Evolutionary conservation across 2,113 vertebrate species (phyloP), one percentile per base, ranked within the genome.

Genomic region (Corythoichthys intestinalis): DNA sequence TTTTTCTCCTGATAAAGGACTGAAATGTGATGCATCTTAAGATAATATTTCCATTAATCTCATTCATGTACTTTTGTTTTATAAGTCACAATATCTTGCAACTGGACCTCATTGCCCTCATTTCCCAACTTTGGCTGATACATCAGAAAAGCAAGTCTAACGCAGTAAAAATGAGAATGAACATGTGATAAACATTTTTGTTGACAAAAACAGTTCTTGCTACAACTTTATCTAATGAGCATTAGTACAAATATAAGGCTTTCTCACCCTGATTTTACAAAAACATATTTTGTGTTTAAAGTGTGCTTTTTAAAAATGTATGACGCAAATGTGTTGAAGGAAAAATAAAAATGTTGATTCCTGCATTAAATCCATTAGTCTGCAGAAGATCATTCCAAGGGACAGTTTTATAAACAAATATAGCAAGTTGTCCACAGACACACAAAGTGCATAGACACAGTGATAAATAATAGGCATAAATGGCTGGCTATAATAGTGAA

Each of bases 401-500:
- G 56, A 58, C 34, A 13, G 56, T 58, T 28, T 2, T 58, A 4
- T 58, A 8, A 38, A 17, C 35, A 59, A 35, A 59, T 37, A 5
- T 13, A 58, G 8, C 38, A n/a, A n/a, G 15, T 41, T 60, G 15
- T 39, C 8, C 8, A 38, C 1, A 41, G 38, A 60, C 17, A n/a
- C 3, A 10, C 39, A 62, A 62, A 41, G 39, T n/a, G 20, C 17
- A 44, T 4, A 46, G 6, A 13, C 58, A 9, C 9, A 14, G 3
- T 39, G 58, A 60, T 83, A 89, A 85, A 89, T 89, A 83, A 80
- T 86, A 77, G 52, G 71, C 75, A 82, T 72, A 83, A 79, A 56
- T 73, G 67, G 66, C 72, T 49, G 1, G 67, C 71, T 77, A 82
- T 84, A 82, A 84, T 85, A 80, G 84, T 87, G 80, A 85, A 87